Evolutionary conservation across 1,140 invertebrate genomes (phyloP).

Genomic region (Agrilus planipennis): DNA sequence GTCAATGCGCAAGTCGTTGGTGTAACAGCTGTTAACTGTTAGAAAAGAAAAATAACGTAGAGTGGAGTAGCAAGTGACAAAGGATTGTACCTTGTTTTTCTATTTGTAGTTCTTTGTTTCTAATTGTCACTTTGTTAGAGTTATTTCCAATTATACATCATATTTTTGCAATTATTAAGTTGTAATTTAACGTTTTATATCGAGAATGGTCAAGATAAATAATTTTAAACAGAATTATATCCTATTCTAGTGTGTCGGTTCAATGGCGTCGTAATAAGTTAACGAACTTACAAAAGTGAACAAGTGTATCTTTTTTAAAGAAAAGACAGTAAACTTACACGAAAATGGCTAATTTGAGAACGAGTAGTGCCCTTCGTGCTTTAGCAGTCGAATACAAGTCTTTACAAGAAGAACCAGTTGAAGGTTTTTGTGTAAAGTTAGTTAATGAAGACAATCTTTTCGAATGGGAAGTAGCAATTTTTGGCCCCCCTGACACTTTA

Average conservation of each 20-base stretch:
- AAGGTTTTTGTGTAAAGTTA: constrained; percentile 95
- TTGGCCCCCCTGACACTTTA: constrained; percentile 95
- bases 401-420: constrained; percentile 93
- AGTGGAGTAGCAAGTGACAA: too few species aligned
- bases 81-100: background rate
- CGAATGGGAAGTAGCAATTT: constrained; percentile 99
- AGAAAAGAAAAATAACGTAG: too few species aligned
- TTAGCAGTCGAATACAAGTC: constrained; percentile 95
- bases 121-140: background rate
- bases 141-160: background rate
- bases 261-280: constrained; percentile 15
- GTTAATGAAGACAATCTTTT: constrained; percentile 97
- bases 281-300: constrained; percentile 9
- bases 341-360: constrained; percentile 45
- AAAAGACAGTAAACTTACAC: constrained; percentile 3
- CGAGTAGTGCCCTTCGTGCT: constrained; percentile 85
- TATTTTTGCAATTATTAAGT: constrained; percentile 1
- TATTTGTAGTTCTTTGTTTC: background rate
- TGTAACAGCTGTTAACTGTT: too few species aligned
- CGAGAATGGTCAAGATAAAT: background rate
- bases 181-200: background rate
- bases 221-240: background rate
- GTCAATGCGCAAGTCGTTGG: too few species aligned
- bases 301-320: constrained; percentile 1
- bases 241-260: constrained; percentile 1